A percentile compares a stretch with the other conserved stretches of the same genome.
These are phyloP conservation scores for Drosophila oshimai DNA, from an alignment of 1,140 invertebrate species.

Conservation along the genomic window DNA sequence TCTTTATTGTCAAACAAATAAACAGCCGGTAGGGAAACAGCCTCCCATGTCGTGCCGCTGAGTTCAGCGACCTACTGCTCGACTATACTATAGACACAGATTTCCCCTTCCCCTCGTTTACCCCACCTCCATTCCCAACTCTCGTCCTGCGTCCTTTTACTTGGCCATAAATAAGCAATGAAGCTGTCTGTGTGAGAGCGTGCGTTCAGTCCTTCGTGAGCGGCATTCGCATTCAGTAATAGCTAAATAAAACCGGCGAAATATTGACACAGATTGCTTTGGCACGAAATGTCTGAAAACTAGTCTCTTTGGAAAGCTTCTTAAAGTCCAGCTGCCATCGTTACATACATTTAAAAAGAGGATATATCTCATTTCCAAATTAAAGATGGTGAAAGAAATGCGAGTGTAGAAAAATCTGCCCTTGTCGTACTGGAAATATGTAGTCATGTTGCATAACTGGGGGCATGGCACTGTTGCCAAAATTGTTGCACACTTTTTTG, in stretches of 20 bases:
- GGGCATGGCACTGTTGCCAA: too few relatives aligned
- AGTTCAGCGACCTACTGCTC: constrained; percentile 59
- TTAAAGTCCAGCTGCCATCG: neutral
- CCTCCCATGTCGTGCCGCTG: neutral
- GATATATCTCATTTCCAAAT: too few relatives aligned
- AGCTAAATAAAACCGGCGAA: constrained; percentile 19
- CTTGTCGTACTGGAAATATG: too few relatives aligned
- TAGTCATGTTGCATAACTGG: too few relatives aligned
- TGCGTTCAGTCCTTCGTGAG: neutral
- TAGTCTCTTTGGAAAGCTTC: constrained; percentile 13
- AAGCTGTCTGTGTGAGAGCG: constrained; percentile 5
- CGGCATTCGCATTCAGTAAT: neutral
- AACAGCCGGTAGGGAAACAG: neutral
- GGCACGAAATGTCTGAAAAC: constrained; percentile 21
- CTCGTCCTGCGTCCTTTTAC: neutral
- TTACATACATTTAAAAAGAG: neutral
- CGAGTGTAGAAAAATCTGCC: too few relatives aligned
- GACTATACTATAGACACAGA: constrained; percentile 32
- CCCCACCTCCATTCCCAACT: too few relatives aligned
- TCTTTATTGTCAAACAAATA: constrained; percentile 25
- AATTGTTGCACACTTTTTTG: neutral
- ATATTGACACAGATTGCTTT: constrained; percentile 35
- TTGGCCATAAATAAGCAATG: constrained; percentile 56
- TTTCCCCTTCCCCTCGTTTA: neutral
- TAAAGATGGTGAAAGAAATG: too few relatives aligned